Evolutionary conservation across 2,113 vertebrate genomes (phyloP), one percentile per base, ranked within the genome.

Genomic region (Larimichthys crocea): DNA sequence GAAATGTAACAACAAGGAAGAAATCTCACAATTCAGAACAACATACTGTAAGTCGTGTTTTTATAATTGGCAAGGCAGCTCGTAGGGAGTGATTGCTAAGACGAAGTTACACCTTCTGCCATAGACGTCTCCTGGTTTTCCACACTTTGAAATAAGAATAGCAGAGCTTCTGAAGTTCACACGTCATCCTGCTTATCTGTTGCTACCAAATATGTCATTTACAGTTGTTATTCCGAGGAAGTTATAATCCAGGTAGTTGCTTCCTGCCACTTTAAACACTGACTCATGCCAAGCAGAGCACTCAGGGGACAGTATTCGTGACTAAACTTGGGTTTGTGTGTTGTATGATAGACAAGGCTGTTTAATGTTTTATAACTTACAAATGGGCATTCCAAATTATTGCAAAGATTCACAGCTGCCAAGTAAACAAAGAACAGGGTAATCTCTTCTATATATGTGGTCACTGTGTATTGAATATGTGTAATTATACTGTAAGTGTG

Each of bases 401-500:
- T 35, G 31, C 31, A 35, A 35, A 35, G 6, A 35, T 35, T 35
- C 31, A 7, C 31, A 35, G 6, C 31, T 31, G 31, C 5, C 31
- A 31, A 35, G 31, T 35, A 35, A 35, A 35, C 6, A 35, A 35
- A 35, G 31, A 35, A 35, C 31, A 35, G 31, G 31, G 31, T 35
- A 35, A 35, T 7, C 31, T 35, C 31, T 35, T 35, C 7, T 35
- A 35, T 35, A 7, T 35, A 35, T 35, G 31, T 35, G 31, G 31
- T 35, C 31, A 35, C 31, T 73, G 26, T 76, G 57, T 75, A 31
- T 64, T 50, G 55, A 68, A 79, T 35, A 79, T 11, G 15, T 64
- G 26, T 26, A 29, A 74, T 83, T 69, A 16, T 40, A 29, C 57
- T 71, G 64, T 74, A 67, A 67, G n/a, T 82, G 48, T 44, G 6